Base-by-base conservation (phyloP, 2,113 vertebrate genomes). In the Dipodomys merriami region DNA sequence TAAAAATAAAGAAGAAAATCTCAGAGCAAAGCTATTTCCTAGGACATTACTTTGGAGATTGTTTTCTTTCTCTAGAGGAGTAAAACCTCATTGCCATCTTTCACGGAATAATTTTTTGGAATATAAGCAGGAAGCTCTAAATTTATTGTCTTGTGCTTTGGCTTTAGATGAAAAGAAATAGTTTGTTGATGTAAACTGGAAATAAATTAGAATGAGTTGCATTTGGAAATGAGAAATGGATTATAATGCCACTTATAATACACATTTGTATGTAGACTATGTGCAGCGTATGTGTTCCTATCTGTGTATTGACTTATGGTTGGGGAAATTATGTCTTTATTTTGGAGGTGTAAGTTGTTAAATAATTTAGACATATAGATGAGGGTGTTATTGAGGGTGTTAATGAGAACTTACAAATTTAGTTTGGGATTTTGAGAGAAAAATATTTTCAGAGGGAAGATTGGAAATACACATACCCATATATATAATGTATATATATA, bases 61-160 rank as follows among this genome's bases (percentile, higher is more conserved):
- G 92, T 19, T 91, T 98, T 97, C 49, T 90, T 86, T 73, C 80
- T 97, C 92, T 46, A n/a, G 95, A 90, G 95, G 53, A 87, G 86
- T 85, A 90, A 95, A 97, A 11, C 49, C 93, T 69, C 83, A 86
- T 94, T 96, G 90, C 95, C 97, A 89, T 87, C 93, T 97, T 83
- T 96, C 96, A 90, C 12, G 4, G 91, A 73, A 91, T 96, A 96
- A 97, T 95, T 96, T 93, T 96, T 76, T 92, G 30, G 93, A 97
- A 95, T 91, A 57, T 46, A 96, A 95, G 44, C 73, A 89, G 82
- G 53, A 96, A 90, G 65, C 82, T 94, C 33, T 93, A 92, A 93
- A 95, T 96, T 96, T 95, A 95, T 94, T 95, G 80, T 82, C 83
- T 96, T 44, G 68, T 2, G 1, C 86, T 97, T 95, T 93, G 90